Base-by-base conservation (phyloP, 2,888 invertebrate species). In the Tenthredo livida region DNA sequence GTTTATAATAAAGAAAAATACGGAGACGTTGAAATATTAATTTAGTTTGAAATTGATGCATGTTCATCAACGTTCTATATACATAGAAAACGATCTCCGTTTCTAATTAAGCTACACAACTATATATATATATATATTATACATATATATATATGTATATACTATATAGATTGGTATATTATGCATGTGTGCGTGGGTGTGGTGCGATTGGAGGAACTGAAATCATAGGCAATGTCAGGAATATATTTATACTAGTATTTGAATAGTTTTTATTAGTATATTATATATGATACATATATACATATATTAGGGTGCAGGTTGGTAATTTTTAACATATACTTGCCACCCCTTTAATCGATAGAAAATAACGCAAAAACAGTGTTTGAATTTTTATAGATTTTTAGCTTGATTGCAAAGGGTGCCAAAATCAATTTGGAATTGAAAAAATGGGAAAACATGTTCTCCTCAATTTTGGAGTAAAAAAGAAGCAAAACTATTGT, bases 211-310 rank as follows among this genome's bases (percentile, higher is more conserved):
- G 6, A 50, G n/a, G 17, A n/a, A 85, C 88, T 29, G 89, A 90
- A 91, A 90, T 89, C 12, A 47, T 47, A 47, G 15, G 47, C 47
- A 90, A 91, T 90, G 91, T 90, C 91, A 88, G 92, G 91, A 92
- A 91, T 61, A 92, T 92, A 92, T 92, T 92, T 92, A 92, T 92
- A 91, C 92, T 92, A 92, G 92, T 92, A 92, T 93, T 93, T 93
- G 92, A 92, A 92, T 92, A 92, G 92, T 92, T 92, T 86, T 91
- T 90, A 91, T 91, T 91, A 86, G 87, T 89, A 90, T 90, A 88
- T 88, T 85, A 50, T 9, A 50, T n/a, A 50, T 50, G 3, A 89
- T 89, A 90, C 89, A 89, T 89, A 89, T 88, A 87, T 87, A 29
- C 2, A 29, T 29, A 33, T 33, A 33, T 33, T 33, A 33, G 33